Base-by-base conservation (phyloP, 2,797 vertebrate species). In the Distichodus sexfasciatus region DNA sequence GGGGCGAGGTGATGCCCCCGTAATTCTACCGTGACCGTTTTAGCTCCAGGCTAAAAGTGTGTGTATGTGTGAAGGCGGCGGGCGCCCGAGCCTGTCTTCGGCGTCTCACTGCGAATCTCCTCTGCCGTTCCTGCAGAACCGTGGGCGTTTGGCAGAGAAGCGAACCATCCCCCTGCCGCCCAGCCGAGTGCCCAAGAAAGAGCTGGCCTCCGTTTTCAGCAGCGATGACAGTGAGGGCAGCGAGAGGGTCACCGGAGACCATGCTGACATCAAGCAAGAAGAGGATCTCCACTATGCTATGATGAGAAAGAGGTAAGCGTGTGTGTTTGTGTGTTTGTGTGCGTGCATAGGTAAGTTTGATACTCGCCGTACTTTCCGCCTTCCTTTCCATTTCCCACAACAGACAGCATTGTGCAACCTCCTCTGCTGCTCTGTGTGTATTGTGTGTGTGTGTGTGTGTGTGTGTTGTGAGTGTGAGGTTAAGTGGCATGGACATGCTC, bases 131-230 rank as follows among this genome's bases (percentile, higher is more conserved):
- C 66, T 77, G 57, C 87, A 99, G 97, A 99, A 98, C 83, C 96
- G 97, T 60, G 97, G 96, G 36, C 96, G 97, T 54, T 86, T 99
- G 86, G 97, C 96, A 23, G 96, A 99, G 85, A 99, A 98, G 88
- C 95, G 97, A 71, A 96, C 94, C 0, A 93, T 95, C 60, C 94
- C 94, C 15, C 86, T 97, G 59, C 94, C 96, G 10, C 92, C 96
- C 10, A 91, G 87, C 74, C 91, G 92, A 55, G 83, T 93, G 76
- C 94, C 93, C 35, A 99, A 98, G 90, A 96, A 95, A 79, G 96
- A 98, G 87, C 90, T 93, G 86, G 85, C 89, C 76, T 91, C 93
- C 1, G 77, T 93, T 72, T 96, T 96, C 87, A 93, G 91, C 1
- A 95, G 95, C 2, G 95, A 99, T 62, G 94, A 95, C 87, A 94